A percentile compares a stretch with the other conserved stretches of the same genome.
Conservation (phyloP, 2,113 vertebrate species). For the Cyanocitta stelleri region DNA sequence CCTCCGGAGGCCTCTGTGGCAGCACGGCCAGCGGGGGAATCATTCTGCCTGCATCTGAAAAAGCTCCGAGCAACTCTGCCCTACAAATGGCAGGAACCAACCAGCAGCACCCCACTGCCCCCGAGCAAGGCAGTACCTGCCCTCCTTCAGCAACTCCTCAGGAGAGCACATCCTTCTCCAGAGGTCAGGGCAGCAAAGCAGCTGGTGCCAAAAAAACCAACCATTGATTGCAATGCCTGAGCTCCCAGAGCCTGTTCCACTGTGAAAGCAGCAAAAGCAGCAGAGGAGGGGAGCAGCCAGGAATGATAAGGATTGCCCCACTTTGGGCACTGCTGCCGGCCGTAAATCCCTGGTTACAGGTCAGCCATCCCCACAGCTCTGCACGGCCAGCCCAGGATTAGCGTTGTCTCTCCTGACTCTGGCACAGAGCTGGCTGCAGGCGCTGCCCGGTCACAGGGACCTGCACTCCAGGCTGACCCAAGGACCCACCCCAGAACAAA, state of each 20-base stretch:
- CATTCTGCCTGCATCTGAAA: neutral
- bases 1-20: rapidly evolving
- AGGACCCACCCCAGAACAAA: neutral
- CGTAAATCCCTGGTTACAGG: neutral
- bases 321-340: neutral
- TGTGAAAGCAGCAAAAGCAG: neutral
- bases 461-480: rapidly evolving
- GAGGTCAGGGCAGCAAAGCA: neutral
- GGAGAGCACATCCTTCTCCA: neutral
- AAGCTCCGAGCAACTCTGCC: neutral
- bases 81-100: neutral
- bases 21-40: neutral
- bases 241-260: neutral
- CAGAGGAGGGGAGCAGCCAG: neutral
- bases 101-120: neutral
- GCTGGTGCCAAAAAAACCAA: neutral
- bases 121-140: neutral
- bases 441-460: neutral
- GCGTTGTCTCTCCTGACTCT: rapidly evolving
- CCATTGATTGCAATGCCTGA: neutral
- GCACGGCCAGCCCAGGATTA: neutral
- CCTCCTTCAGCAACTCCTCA: neutral
- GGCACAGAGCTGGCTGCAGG: neutral
- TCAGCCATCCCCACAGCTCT: neutral
- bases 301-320: neutral